phyloP scores from a whole-genome alignment of 2,113 vertebrate genomes.

The Vidua macroura region DNA sequence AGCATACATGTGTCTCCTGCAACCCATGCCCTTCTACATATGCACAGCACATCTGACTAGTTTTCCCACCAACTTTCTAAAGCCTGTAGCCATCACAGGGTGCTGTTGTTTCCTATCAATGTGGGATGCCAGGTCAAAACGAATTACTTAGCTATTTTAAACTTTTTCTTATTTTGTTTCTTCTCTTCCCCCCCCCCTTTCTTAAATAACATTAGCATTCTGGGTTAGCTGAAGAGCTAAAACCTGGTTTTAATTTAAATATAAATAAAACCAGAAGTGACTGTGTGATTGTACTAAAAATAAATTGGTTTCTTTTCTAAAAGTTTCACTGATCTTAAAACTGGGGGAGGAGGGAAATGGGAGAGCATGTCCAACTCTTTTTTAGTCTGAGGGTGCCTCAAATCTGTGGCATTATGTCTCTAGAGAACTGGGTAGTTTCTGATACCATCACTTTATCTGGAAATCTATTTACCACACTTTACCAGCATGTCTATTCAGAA shows the following conservation, averaged over 20 bases:
- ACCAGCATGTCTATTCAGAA: constrained; percentile 61
- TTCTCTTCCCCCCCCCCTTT: background rate
- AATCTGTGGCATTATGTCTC: constrained; percentile 16
- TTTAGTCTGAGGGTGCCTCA: constrained; percentile 24
- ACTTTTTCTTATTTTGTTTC: background rate
- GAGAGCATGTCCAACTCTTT: constrained; percentile 2
- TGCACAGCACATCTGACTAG: background rate
- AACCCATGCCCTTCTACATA: background rate
- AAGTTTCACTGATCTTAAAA: constrained; percentile 29
- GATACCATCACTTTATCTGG: constrained; percentile 61
- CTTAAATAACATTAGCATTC: background rate
- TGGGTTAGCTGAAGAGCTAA: constrained; percentile 9
- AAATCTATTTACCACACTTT: constrained; percentile 57
- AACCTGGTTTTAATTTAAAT: constrained; percentile 58
- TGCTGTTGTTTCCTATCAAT: background rate
- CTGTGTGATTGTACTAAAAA: constrained; percentile 44
- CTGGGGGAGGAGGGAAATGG: background rate
- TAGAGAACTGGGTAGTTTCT: background rate
- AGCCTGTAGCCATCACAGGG: background rate
- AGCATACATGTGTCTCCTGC: background rate
- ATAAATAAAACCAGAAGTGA: constrained; percentile 33
- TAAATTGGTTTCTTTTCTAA: constrained; percentile 39
- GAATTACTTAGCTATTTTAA: background rate
- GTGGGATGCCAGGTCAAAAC: background rate
- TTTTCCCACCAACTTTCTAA: background rate